Evolutionary conservation across 2,113 vertebrate genomes (phyloP).

Genomic region (Salvelinus fontinalis): DNA sequence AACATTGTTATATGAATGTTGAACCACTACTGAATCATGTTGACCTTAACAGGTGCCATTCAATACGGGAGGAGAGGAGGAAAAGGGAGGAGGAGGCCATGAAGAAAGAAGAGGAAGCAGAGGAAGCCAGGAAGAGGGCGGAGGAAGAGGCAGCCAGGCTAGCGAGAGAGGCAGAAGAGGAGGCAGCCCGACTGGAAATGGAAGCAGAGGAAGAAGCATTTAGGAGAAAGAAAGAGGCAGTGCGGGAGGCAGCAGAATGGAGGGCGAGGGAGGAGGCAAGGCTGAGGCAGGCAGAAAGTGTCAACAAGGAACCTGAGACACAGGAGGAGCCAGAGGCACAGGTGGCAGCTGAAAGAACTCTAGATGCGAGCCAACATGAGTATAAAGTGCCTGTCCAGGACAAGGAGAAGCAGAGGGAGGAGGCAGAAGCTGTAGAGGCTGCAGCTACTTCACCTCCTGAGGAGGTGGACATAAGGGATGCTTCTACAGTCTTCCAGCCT

Average conservation of each 20-base stretch:
- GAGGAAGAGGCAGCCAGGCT: conserved; percentile 15
- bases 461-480: conserved; percentile 19
- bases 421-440: conserved; percentile 12
- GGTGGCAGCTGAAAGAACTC: conserved; percentile 50
- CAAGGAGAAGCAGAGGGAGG: conserved; percentile 14
- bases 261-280: conserved; percentile 15
- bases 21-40: neutral
- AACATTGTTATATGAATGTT: neutral
- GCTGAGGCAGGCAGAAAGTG: conserved; percentile 16
- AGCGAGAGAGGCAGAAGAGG: conserved; percentile 42
- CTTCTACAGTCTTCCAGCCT: neutral
- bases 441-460: conserved; percentile 15
- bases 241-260: conserved; percentile 7
- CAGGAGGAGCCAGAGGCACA: conserved; percentile 48
- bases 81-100: conserved; percentile 33
- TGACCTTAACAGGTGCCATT: conserved; percentile 59
- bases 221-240: conserved; percentile 30
- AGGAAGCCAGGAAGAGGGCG: too few relatives aligned
- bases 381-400: neutral
- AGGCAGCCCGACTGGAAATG: conserved; percentile 5
- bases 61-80: conserved; percentile 65
- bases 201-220: conserved; percentile 26
- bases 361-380: conserved; percentile 1
- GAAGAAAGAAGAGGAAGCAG: conserved; percentile 4
- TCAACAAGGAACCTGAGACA: conserved; percentile 5